Base-by-base conservation (phyloP, 2,113 vertebrate species). In the Sterna hirundo region DNA sequence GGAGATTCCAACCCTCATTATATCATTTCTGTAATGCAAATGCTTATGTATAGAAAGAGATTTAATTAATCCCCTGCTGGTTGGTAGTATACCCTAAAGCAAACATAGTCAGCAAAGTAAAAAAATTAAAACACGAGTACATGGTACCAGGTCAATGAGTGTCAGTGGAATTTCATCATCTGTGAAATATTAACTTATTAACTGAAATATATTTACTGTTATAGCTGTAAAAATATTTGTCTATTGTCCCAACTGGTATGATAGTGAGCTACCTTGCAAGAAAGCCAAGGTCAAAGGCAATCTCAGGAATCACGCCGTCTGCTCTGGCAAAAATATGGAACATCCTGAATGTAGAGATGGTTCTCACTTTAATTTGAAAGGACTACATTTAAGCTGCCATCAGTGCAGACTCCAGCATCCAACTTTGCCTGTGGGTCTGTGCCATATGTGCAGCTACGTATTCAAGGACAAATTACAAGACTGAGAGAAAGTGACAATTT, bases 41-140 rank as follows among this genome's bases (percentile, higher is more conserved):
- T 97, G 93, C 71, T 93, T 97, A 94, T 86, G 69, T 96, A 88
- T 95, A 85, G 93, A 83, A 72, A 78, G 84, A 96, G 87, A 95
- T 96, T 90, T 97, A 97, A 97, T 97, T 97, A 97, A 97, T 97
- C 97, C 91, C 97, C 95, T 95, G 96, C 97, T 97, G 97, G 78
- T 90, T 95, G 84, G 75, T 94, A 74, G 87, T 85, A 80, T 93
- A 93, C 95, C 96, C 96, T 96, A 93, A 96, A 96, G 94, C 94
- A 97, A 97, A 96, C 38, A 65, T 15, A 90, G 78, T 58, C 91
- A 93, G 91, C 62, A 83, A 85, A 92, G 58, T 83, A 47, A 94
- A 94, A 96, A 91, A 79, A 87, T 87, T 83, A 85, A 89, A 94
- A 85, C 89, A 76, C 4, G 64, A 93, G 87, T 93, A 87, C 54